Percentiles rank a stretch among this genome's conserved stretches.
phyloP scores from a whole-genome alignment of 2,797 vertebrate genomes.

The Anguilla megastoma region DNA sequence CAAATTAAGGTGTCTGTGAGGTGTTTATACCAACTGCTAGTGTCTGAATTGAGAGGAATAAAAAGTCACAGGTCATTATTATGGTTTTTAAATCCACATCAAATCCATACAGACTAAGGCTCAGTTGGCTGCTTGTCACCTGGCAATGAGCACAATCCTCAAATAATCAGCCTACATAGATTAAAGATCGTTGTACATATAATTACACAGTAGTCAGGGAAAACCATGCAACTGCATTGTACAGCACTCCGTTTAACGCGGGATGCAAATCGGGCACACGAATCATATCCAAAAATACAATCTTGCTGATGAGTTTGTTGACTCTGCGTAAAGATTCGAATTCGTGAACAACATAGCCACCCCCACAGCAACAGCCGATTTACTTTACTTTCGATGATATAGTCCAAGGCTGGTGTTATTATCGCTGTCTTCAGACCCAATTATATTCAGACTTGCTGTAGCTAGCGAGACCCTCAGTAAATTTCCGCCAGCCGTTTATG shows the following conservation, averaged over 20 bases:
- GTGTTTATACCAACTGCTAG: background rate
- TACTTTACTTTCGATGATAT: background rate
- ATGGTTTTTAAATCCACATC: background rate
- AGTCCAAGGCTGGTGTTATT: background rate
- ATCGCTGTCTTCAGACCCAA: background rate
- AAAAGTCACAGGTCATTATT: background rate
- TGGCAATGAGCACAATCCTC: background rate
- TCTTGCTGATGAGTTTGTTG: background rate
- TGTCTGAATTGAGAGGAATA: background rate
- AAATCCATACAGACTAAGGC: background rate
- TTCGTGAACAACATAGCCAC: background rate
- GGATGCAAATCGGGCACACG: background rate
- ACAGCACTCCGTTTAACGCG: background rate
- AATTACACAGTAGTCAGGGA: background rate
- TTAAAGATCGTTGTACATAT: background rate
- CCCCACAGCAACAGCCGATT: background rate
- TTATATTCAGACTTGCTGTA: background rate
- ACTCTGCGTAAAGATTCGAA: background rate
- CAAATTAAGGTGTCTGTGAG: background rate
- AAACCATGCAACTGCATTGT: background rate
- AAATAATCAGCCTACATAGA: background rate
- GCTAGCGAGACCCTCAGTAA: background rate
- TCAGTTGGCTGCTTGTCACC: background rate
- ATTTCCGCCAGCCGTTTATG: slow-evolving; percentile 16
- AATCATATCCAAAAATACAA: background rate